Evolutionary conservation across 2,113 vertebrate genomes (phyloP), one percentile per base, ranked within the genome.

Genomic region (Shinisaurus crocodilurus): DNA sequence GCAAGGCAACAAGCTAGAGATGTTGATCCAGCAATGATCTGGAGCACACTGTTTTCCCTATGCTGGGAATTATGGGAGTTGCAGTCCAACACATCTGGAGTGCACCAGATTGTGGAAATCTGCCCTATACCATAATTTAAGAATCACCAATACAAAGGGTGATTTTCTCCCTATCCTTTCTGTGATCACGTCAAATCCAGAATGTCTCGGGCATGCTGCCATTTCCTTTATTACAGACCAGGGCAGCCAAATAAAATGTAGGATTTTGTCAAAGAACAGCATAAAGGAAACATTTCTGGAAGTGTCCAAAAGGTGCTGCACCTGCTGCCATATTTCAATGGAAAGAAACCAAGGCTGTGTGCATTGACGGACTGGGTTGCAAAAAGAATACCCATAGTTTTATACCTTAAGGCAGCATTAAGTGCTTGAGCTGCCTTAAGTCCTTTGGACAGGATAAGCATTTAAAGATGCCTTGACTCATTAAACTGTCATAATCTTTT

Each of bases 401-500:
- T 88, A 91, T 91, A 89, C 6, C 1, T 0, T 45, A 34, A 85
- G 92, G 79, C 3, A 85, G 2, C n/a, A 80, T 70, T 94, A 32
- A 6, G 32, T 43, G 6, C 45, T 74, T 50, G 82, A 79, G 76
- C 16, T 90, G n/a, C 50, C 83, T 80, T 15, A 92, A 91, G 18
- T 90, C 18, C 54, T 88, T 10, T 0, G 29, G 45, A 54, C 20
- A 91, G 43, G 29, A 86, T 72, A 86, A 6, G 10, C 72, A 74
- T 90, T 5, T 70, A 63, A 81, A 81, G 76, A 88, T 1, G 80
- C 48, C 15, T 37, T 2, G 40, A 90, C 72, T 75, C 0, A 0
- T 34, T 32, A 91, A 75, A 74, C 3, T 75, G 70, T 54, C 12
- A 32, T 89, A 94, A 93, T 48, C 48, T 91, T 91, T 34, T 50